These are phyloP conservation scores for Artibeus lituratus DNA, from an alignment of 2,797 vertebrate species.

Conservation along the genomic window DNA sequence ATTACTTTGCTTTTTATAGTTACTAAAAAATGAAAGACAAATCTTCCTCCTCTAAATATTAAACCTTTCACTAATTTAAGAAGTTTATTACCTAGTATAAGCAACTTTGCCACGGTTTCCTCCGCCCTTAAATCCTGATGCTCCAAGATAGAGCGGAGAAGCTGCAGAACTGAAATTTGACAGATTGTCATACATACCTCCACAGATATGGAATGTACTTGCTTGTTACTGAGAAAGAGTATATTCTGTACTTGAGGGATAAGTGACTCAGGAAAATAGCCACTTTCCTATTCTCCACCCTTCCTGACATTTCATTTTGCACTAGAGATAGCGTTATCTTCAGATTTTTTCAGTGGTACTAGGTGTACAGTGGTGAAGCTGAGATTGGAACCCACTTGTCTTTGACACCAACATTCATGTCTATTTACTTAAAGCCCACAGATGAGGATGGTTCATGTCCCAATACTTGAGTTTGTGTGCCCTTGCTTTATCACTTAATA, in stretches of 20 bases:
- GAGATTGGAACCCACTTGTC: not conserved
- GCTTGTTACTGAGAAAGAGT: not conserved
- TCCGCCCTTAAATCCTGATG: not conserved
- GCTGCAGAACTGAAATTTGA: not conserved
- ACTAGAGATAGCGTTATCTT: not conserved
- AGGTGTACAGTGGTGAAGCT: not conserved
- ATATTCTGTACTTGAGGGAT: not conserved
- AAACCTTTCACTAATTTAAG: not conserved
- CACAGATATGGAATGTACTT: not conserved
- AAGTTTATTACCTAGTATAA: not conserved
- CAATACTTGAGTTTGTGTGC: not conserved
- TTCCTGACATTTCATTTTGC: not conserved
- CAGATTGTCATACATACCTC: not conserved
- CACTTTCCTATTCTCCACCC: not conserved
- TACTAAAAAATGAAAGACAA: not conserved
- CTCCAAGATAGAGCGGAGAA: not conserved
- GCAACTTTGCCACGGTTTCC: not conserved
- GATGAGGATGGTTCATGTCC: not conserved
- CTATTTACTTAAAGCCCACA: not conserved
- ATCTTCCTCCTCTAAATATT: not conserved
- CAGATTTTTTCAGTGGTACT: not conserved
- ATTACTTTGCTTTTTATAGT: not conserved
- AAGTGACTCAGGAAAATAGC: not conserved
- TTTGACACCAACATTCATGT: not conserved
- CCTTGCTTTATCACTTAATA: not conserved